These are phyloP conservation scores for Sapayoa aenigma DNA, from an alignment of 2,113 vertebrate genomes.

Conservation along the genomic window DNA sequence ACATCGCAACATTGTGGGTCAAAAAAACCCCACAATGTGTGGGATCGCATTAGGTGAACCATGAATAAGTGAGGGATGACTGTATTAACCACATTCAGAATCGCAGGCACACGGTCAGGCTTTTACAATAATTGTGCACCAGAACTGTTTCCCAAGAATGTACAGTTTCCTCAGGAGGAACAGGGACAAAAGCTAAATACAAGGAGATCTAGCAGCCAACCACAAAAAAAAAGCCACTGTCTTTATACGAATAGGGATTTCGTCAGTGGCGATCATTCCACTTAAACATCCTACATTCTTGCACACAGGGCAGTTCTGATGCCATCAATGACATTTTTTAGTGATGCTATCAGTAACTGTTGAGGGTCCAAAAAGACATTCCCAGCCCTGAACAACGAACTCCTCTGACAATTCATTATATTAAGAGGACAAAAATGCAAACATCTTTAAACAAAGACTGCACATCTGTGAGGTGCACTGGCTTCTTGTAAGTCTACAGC, in stretches of 20 bases:
- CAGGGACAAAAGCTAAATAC: neutral
- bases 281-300: neutral
- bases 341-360: neutral
- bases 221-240: neutral
- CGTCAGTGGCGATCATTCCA: neutral
- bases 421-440: neutral
- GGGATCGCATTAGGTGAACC: too few species aligned
- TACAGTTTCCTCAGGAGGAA: neutral
- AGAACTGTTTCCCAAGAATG: neutral
- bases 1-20: too few species aligned
- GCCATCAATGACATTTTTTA: neutral
- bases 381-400: neutral
- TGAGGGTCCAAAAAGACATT: neutral
- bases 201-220: neutral
- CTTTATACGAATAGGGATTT: neutral
- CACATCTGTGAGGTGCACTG: rapidly evolving
- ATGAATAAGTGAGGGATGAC: too few species aligned
- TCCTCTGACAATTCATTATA: neutral
- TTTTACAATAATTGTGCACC: neutral
- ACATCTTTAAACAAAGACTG: neutral
- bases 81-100: neutral
- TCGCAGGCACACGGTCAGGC: rapidly evolving
- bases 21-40: too few species aligned
- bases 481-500: neutral
- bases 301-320: neutral